Conservation (phyloP, 2,797 vertebrate species). For the Oophaga sylvatica region DNA sequence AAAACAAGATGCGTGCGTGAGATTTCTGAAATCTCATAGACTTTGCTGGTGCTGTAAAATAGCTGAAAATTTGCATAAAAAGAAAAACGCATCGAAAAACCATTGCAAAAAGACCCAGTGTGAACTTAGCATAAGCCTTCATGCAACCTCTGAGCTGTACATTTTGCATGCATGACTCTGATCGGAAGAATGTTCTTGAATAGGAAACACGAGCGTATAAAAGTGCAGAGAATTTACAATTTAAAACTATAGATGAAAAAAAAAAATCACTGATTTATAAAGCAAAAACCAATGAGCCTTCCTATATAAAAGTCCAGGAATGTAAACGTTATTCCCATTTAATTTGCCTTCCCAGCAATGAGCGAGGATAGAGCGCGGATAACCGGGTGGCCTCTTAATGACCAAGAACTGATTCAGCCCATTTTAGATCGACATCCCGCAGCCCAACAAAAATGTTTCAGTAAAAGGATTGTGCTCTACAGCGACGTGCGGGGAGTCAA, state of each 20-base stretch:
- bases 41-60: no score
- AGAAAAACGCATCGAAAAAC: no score
- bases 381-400: slow-evolving; percentile 47
- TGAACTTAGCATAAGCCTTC: no score
- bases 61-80: no score
- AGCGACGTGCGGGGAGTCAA: slow-evolving; percentile 38
- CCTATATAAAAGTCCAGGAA: slow-evolving; percentile 11
- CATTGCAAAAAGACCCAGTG: no score
- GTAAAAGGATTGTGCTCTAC: slow-evolving; percentile 47
- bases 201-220: background rate
- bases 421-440: slow-evolving; percentile 33
- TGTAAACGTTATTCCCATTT: slow-evolving; percentile 5
- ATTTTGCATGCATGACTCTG: no score
- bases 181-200: background rate
- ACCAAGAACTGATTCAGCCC: slow-evolving; percentile 49
- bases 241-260: background rate
- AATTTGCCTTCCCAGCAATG: slow-evolving; percentile 19
- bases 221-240: background rate
- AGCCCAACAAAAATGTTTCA: slow-evolving; percentile 51
- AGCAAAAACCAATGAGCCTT: background rate
- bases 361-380: background rate
- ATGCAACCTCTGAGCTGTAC: no score
- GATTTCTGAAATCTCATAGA: no score
- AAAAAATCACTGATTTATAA: background rate
- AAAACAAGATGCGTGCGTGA: no score